Evolutionary conservation across 2,797 vertebrate species (phyloP), one percentile per base, ranked within the genome.

Genomic region (Eulemur coronatus): DNA sequence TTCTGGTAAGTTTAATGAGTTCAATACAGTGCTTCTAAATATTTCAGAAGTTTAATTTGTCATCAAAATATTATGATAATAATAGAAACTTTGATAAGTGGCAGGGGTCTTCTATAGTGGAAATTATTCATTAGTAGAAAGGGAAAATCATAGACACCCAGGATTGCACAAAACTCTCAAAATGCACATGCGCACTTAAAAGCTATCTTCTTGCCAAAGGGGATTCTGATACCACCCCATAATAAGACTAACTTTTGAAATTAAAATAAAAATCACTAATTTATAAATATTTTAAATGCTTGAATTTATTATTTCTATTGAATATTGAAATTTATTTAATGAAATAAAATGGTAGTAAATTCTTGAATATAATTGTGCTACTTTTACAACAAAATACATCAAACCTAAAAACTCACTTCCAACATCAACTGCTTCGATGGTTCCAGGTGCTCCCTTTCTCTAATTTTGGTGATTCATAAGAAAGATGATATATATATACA

Each of bases 21-120:
- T 61, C 24, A 88, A 18, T 87, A n/a, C 14, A 73, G 2, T 52
- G 15, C 14, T 63, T 91, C 17, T 94, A 33, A 67, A 28, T 59
- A 79, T 70, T 92, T 35, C 26, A 94, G 41, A n/a, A 70, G 14
- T 89, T 90, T 67, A 70, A 10, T 61, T 76, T 84, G 13, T 78
- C 26, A 65, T 76, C 11, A 15, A 79, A 80, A 69, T 75, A 38
- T 33, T 41, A 8, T 35, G 41, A 70, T 48, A 61, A 91, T 48
- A 61, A 84, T 73, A 22, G 1, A 90, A 1, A 48, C 20, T 41
- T 92, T 91, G 61, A 35, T 41, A 69, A 41, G 17, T 69, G 9
- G 0, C 20, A 90, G 18, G 12, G 26, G 12, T 55, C 18, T 0
- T 28, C 38, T 69, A 24, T 0, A 67, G 13, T 48, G 7, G n/a